Conservation (phyloP, 2,888 invertebrate species). For the Pemphredon lugubris region DNA sequence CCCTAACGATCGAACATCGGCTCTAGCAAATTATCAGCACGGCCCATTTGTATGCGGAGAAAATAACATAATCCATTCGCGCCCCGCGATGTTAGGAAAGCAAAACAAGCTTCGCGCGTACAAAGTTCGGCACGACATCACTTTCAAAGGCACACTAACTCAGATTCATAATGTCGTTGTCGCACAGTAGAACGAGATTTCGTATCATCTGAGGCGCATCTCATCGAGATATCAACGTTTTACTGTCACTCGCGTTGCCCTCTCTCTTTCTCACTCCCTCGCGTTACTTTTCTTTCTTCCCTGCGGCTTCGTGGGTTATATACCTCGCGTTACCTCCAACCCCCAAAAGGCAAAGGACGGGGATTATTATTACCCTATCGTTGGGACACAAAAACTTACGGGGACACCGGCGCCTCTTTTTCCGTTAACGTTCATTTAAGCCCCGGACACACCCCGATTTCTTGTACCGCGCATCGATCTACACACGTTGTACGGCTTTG, state of each 20-base stretch:
- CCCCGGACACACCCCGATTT: conserved; percentile 49
- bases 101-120: conserved; percentile 43
- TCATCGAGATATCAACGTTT: too few relatives aligned
- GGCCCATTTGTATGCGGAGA: conserved; percentile 20
- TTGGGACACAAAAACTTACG: too few relatives aligned
- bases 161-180: conserved; percentile 39
- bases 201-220: conserved; percentile 44
- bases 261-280: not conserved
- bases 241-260: too few relatives aligned
- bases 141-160: conserved; percentile 43
- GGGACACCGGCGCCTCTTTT: conserved; percentile 48
- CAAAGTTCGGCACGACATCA: conserved; percentile 44
- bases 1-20: conserved; percentile 13
- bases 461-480: conserved; percentile 31
- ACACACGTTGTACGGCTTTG: conserved; percentile 22
- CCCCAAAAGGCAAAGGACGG: conserved; percentile 43
- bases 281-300: not conserved
- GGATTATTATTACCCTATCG: conserved; percentile 50
- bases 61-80: conserved; percentile 33
- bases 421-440: conserved; percentile 43
- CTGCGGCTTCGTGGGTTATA: conserved; percentile 6
- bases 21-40: conserved; percentile 21
- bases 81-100: not conserved
- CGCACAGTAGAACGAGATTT: conserved; percentile 15
- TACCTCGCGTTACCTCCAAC: conserved; percentile 9